Base-by-base conservation (phyloP, 2,888 invertebrate genomes). In the Dasypogon diadema region DNA sequence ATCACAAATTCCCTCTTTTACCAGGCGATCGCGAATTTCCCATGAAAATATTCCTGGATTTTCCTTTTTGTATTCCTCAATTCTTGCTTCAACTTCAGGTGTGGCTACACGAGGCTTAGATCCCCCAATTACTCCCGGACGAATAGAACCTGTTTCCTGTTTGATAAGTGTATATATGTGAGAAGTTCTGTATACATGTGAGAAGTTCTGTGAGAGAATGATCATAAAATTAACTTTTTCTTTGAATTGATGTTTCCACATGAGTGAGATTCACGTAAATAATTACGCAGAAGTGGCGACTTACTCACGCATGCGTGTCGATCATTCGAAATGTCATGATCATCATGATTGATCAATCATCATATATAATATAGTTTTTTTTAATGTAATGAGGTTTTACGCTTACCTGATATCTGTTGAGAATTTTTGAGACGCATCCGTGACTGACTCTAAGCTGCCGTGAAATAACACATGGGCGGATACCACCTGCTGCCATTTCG, bases 361-460 rank as follows among this genome's bases (percentile, higher is more conserved):
- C 5, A 10, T 18, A 37, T 30, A 6, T 30, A n/a, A 10, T 30
- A 12, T 42, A 2, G 42, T 42, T 42, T 42, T 30, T 30, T 30
- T 30, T 30, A 30, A 5, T 30, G 10, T 42, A 30, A 30, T 58
- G 30, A 14, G 26, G 26, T 30, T 34, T 42, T 63, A 46, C 16
- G 54, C 34, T 76, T 78, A 79, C 94, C 88, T 97, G 94, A 86
- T 96, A 97, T 81, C 97, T 90, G 85, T 96, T 96, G 78, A 98
- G 89, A 80, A 98, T 98, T 88, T 98, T 98, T 82, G 97, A 97
- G 77, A 98, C 98, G 86, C 98, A 98, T 60, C 98, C 98, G 83
- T 98, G 98, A 0, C 96, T 96, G 51, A 98, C 98, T 48, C 97
- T 89, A 30, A 98, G 88, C 85, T 97, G 97, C 4, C 98, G 90